Evolutionary conservation across 1,140 invertebrate genomes (phyloP), one percentile per base, ranked within the genome.

Genomic region (Kradibia gibbosae): DNA sequence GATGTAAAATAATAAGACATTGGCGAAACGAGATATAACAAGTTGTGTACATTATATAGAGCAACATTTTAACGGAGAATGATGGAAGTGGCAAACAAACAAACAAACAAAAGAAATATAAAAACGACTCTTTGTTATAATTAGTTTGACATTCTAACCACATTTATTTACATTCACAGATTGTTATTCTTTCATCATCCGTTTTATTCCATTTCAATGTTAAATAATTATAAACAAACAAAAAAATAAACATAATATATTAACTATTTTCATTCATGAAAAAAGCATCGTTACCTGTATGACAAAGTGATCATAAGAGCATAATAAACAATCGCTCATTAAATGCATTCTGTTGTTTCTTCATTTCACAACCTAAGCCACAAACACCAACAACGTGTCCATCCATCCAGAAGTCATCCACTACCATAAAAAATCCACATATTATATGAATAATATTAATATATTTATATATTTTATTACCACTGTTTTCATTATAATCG

Each of bases 271-370:
- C 90, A 91, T 91, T 91, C 91, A 91, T 91, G 89, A 91, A 86
- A 86, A 89, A 89, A 86, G 90, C 91, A 91, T 91, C 91, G 91
- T 91, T 91, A 91, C 90, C 90, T 91, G 91, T 91, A 91, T 90
- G 90, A 91, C 90, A 91, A n/a, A 91, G 90, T 91, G 91, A 91
- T 91, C 91, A 91, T 91, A 89, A 91, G 91, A 91, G 90, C 91
- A 91, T 91, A 91, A 91, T 91, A 91, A 91, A 91, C 90, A 91
- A 91, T 91, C 91, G 90, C 91, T 91, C 91, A 92, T 92, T 91
- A 92, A 91, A 91, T 92, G 91, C 90, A 91, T 92, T 91, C 87
- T 91, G 91, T 92, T 92, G 91, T 92, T 83, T 92, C 87, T 91
- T 92, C 91, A 92, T 92, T 92, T 92, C 91, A 91, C 89, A 83